These are phyloP conservation scores for Hippocampus kuda DNA, from an alignment of 2,797 vertebrate species.

Conservation along the genomic window DNA sequence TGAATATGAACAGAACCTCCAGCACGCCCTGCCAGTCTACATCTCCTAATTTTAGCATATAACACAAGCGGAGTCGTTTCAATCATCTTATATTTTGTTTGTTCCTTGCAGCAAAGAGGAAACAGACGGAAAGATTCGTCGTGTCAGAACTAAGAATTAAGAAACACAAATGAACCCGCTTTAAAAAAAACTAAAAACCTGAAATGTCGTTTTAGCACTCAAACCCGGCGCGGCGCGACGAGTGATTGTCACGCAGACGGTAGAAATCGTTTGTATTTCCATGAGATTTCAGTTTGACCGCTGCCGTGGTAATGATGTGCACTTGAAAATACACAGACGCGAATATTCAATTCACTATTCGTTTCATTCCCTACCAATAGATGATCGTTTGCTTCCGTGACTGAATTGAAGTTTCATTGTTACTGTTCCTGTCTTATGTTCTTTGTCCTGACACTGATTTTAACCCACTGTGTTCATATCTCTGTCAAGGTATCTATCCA, in stretches of 20 bases:
- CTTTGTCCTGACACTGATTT: not conserved
- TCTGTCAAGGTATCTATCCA: too few relatives aligned
- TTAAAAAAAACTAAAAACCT: not conserved
- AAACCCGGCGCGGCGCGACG: too few relatives aligned
- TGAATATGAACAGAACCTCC: not conserved
- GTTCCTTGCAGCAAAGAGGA: slow-evolving; percentile 1
- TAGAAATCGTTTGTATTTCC: not conserved
- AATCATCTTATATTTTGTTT: slow-evolving; percentile 5
- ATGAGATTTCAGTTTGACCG: not conserved
- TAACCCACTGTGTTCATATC: too few relatives aligned
- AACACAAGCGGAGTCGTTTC: not conserved
- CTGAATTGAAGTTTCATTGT: not conserved
- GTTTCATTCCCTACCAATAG: not conserved
- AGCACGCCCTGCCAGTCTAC: not conserved
- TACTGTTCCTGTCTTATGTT: not conserved
- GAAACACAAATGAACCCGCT: not conserved
- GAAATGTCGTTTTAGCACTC: not conserved
- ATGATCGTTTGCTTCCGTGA: not conserved
- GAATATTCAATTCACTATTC: not conserved
- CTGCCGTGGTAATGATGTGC: not conserved
- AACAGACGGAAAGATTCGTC: not conserved
- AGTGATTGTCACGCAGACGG: not conserved
- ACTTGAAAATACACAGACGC: not conserved
- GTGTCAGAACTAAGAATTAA: not conserved
- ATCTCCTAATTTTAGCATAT: slow-evolving; percentile 4